Evolutionary conservation across 2,797 vertebrate genomes (phyloP), one percentile per base, ranked within the genome.

Genomic region (Rhynchonycteris naso): DNA sequence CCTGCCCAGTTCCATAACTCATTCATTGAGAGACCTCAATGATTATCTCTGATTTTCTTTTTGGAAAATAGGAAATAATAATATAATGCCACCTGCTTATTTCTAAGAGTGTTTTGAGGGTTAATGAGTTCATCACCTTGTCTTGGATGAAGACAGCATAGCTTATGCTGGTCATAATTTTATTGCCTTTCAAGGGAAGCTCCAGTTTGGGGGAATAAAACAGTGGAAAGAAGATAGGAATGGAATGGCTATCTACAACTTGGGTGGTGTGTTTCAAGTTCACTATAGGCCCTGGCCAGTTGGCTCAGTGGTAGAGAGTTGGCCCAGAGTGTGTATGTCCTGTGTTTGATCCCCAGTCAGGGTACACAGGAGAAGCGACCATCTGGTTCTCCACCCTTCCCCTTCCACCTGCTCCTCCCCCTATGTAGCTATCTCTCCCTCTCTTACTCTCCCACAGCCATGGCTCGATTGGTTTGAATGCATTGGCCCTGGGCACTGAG

Each of bases 91-190:
- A 81, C 43, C 35, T 89, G 74, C 79, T 86, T 89, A 50, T 28
- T 30, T 94, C 38, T 83, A 66, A 91, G 85, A 80, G 11, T 93
- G 28, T 94, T 91, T 65, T 87, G 47, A 91, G 58, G 71, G 87
- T 81, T 94, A 71, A 82, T 69, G 61, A 88, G 21, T 71, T 78
- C 88, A 74, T 81, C 4, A 2, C 12, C 38, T 88, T 93, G 50
- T 9, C 38, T 88, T 93, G 50, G 35, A 65, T 92, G 52, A 89
- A 72, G 58, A 66, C 56, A 50, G 28, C 58, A 81, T 61, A 24
- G 18, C 54, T 69, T 92, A 30, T 28, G 22, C 35, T 91, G 84
- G 74, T 76, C 26, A 52, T 76, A 83, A 92, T 95, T 96, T 88
- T 47, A 54, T 92, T 71, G 43, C 58, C 43, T 92, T 69, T 94